phyloP scores from a whole-genome alignment of 2,113 vertebrate species.

The Dryoscopus gambensis region DNA sequence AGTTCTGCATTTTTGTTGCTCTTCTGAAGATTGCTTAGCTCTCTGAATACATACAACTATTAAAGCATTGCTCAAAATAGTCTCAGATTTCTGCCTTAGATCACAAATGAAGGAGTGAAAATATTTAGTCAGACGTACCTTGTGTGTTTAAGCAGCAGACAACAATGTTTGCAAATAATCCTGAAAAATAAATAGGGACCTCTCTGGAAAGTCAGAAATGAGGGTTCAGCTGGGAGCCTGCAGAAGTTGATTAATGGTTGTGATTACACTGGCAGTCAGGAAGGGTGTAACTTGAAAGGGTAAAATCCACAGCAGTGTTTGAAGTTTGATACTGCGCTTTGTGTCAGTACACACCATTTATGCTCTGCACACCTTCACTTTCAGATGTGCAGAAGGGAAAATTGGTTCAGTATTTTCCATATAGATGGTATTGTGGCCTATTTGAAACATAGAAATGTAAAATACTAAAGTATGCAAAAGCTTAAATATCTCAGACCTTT shows the following conservation, averaged over 20 bases:
- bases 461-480: neutral
- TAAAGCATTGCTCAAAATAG: conserved; percentile 8
- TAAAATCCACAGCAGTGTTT: neutral
- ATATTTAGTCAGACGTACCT: neutral
- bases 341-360: neutral
- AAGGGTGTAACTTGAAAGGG: neutral
- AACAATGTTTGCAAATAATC: conserved; percentile 10
- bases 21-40: neutral
- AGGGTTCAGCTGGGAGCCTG: neutral
- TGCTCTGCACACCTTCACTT: neutral
- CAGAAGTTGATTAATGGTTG: neutral
- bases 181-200: neutral
- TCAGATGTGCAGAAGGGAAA: accelerated
- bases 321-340: accelerated
- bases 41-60: neutral
- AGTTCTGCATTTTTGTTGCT: neutral
- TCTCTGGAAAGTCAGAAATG: neutral
- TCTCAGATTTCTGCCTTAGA: neutral
- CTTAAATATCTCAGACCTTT: neutral
- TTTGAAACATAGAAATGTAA: neutral
- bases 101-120: neutral
- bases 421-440: neutral
- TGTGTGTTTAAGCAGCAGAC: neutral
- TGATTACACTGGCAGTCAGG: neutral
- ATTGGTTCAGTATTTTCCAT: neutral